Evolutionary conservation across 2,113 vertebrate genomes (phyloP), one percentile per base, ranked within the genome.

Genomic region (Takifugu bimaculatus): DNA sequence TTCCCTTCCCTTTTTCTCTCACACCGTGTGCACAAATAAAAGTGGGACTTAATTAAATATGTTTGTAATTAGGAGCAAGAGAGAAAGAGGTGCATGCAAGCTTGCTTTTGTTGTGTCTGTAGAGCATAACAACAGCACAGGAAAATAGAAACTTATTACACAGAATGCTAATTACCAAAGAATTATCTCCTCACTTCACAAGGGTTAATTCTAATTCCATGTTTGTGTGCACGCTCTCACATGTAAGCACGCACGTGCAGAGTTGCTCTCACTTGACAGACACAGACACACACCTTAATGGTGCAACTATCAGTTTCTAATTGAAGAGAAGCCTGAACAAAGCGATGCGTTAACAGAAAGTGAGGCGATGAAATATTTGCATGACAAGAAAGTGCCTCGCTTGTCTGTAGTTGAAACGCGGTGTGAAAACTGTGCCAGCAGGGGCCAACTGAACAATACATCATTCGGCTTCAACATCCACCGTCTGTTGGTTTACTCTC

Each of bases 81-180:
- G 69, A 84, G 77, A 72, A 74, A 75, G 74, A 80, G 74, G 63
- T 73, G 64, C 69, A 61, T 13, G 76, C 74, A 54, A 65, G 71
- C 66, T 76, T 83, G 68, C 72, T 82, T 89, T 89, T 90, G 87
- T 90, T 87, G 84, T 74, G 86, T 75, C 77, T 80, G 81, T 70
- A 83, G 83, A n/a, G 63, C 65, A 65, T 65, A 74, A 85, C 77
- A 83, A 67, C 74, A 69, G 81, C 74, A 61, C 54, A 70, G 68
- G 50, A 84, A 85, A 89, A 84, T 78, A 88, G 88, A 89, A 88
- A 88, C 75, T 85, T 87, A 90, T 90, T 90, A 90, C 81, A 87
- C 74, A 75, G 75, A 81, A 80, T 79, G 77, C 74, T 88, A 91
- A 90, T 91, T 91, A 90, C 73, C 57, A 72, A 81, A 75, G 84